Conservation (phyloP, 2,888 invertebrate species). For the Tetheella fluctuosa region DNA sequence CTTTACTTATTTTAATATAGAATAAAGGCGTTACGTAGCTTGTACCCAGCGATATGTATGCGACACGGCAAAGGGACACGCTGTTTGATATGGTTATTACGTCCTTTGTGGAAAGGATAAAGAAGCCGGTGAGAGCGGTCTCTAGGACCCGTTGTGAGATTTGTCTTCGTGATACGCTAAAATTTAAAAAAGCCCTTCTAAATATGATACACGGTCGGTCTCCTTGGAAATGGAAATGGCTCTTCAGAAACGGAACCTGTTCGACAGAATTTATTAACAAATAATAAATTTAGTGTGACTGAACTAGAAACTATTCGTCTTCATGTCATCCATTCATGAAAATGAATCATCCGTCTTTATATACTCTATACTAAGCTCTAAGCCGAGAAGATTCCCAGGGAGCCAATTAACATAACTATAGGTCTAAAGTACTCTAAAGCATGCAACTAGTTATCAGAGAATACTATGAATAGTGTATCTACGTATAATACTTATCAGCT, state of each 20-base stretch:
- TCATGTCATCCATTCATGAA: constrained; percentile 52
- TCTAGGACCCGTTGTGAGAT: constrained; percentile 66
- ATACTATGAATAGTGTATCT: not conserved
- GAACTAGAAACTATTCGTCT: constrained; percentile 65
- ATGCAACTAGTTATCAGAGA: not conserved
- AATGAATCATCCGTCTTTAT: constrained; percentile 56
- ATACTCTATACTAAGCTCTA: constrained; percentile 16
- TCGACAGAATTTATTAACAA: constrained; percentile 53
- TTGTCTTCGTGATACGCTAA: constrained; percentile 81
- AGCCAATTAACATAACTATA: constrained; percentile 7
- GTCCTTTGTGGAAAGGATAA: constrained; percentile 78
- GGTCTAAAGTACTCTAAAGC: no score
- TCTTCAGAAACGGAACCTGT: constrained; percentile 65
- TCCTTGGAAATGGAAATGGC: constrained; percentile 75
- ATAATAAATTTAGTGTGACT: constrained; percentile 69
- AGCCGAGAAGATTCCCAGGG: not conserved
- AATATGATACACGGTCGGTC: constrained; percentile 57
- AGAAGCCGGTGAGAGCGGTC: constrained; percentile 67
- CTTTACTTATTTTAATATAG: constrained; percentile 75
- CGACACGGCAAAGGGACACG: constrained; percentile 78
- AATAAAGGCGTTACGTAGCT: constrained; percentile 60
- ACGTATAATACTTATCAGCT: not conserved
- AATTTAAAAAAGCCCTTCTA: constrained; percentile 62
- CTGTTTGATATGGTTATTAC: constrained; percentile 84
- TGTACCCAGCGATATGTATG: constrained; percentile 74